phyloP scores from a whole-genome alignment of 1,140 invertebrate species.

The Drosophila albomicans region DNA sequence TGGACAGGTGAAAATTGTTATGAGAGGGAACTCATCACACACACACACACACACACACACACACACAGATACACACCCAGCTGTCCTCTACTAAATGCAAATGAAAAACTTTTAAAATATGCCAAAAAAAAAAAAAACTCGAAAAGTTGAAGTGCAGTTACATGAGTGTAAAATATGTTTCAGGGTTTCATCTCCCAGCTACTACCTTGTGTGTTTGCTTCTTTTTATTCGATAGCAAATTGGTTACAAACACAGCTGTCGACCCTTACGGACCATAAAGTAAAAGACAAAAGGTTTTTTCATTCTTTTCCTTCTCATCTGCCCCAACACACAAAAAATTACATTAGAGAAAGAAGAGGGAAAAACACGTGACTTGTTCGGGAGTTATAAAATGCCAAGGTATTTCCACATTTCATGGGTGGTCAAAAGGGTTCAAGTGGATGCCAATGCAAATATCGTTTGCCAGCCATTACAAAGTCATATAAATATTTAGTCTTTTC shows the following conservation, averaged over 20 bases:
- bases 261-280: conserved; percentile 74
- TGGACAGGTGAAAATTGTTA: conserved; percentile 72
- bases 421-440: conserved; percentile 54
- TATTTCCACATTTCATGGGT: conserved; percentile 39
- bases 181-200: conserved; percentile 4
- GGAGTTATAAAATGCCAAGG: conserved; percentile 43
- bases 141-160: conserved; percentile 57
- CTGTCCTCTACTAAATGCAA: conserved; percentile 61
- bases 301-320: conserved; percentile 11
- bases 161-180: conserved; percentile 67
- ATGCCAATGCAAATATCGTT: conserved; percentile 53
- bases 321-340: conserved; percentile 28
- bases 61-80: conserved; percentile 16
- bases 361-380: conserved; percentile 50
- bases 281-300: conserved; percentile 76
- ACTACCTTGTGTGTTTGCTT: conserved; percentile 36
- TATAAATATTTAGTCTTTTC: conserved; percentile 44
- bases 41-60: conserved; percentile 18
- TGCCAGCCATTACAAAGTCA: conserved; percentile 35
- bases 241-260: conserved; percentile 81
- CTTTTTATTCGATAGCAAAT: conserved; percentile 73
- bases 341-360: conserved; percentile 50
- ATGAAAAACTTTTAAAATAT: conserved; percentile 80
- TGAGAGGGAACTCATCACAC: conserved; percentile 34
- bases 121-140: conserved; percentile 24